These are phyloP conservation scores for Forbesichthys papilliferus DNA, from an alignment of 2,113 vertebrate genomes.

Conservation along the genomic window DNA sequence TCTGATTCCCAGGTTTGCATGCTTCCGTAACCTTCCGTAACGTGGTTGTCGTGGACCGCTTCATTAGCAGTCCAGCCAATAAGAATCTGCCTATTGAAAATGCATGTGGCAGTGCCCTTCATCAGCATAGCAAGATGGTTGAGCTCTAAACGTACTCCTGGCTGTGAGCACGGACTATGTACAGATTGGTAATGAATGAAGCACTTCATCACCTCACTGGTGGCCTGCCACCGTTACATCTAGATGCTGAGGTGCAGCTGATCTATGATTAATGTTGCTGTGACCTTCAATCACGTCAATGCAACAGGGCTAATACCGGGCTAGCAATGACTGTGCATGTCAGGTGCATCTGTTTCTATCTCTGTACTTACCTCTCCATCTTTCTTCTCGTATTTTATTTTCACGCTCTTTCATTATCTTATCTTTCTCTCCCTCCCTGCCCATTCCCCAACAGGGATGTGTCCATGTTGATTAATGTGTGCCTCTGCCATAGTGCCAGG, in stretches of 20 bases:
- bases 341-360: not conserved
- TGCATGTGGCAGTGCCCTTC: not conserved
- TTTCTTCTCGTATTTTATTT: not conserved
- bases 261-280: not conserved
- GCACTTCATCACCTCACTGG: constrained; percentile 29
- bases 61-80: constrained; percentile 23
- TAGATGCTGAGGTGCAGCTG: not conserved
- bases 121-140: constrained; percentile 23
- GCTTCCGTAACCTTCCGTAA: too few relatives aligned
- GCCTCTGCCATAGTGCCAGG: constrained; percentile 14
- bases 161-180: constrained; percentile 13
- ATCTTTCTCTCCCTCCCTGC: not conserved
- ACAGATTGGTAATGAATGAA: constrained; percentile 29
- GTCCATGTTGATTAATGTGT: constrained; percentile 23
- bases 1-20: too few relatives aligned
- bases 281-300: constrained; percentile 21
- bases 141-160: constrained; percentile 25
- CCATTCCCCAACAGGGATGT: constrained; percentile 3
- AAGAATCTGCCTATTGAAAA: constrained; percentile 20
- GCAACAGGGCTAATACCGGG: not conserved
- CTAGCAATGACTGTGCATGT: too few relatives aligned
- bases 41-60: not conserved
- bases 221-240: constrained; percentile 1
- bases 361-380: not conserved
- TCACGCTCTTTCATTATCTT: not conserved